Conservation (phyloP, 2,797 vertebrate species). For the Poliocrania exsul region DNA sequence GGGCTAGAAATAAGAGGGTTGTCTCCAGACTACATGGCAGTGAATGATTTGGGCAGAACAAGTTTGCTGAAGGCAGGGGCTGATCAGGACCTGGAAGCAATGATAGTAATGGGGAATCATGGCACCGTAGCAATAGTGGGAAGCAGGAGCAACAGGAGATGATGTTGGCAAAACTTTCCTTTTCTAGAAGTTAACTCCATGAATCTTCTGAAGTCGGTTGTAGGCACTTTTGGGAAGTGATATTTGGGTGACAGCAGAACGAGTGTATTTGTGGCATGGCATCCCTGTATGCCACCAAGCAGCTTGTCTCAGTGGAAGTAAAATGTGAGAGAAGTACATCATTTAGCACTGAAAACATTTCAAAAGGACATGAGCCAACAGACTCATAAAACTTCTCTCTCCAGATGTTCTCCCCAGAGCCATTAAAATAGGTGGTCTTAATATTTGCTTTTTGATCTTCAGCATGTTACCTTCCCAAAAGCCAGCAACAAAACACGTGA, state of each 20-base stretch:
- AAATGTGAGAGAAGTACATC: constrained; percentile 26
- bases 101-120: accelerated
- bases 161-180: background rate
- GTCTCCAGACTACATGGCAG: background rate
- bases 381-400: constrained; percentile 47
- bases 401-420: constrained; percentile 58
- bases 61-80: background rate
- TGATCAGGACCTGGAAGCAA: background rate
- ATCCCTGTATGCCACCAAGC: background rate
- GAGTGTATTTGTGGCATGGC: constrained; percentile 10
- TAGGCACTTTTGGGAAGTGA: constrained; percentile 37
- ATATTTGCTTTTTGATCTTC: constrained; percentile 50
- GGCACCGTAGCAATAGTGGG: background rate
- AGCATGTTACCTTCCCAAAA: background rate
- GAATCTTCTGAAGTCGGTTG: background rate
- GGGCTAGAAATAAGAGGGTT: background rate
- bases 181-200: background rate
- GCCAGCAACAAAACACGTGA: background rate
- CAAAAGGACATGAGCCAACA: constrained; percentile 50
- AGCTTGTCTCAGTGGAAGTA: constrained; percentile 32
- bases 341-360: constrained; percentile 53
- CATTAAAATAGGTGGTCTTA: constrained; percentile 43
- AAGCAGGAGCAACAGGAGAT: background rate
- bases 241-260: constrained; percentile 48
- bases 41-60: background rate